Evolutionary conservation across 2,797 vertebrate genomes (phyloP).

Genomic region (Falco novaeseelandiae): DNA sequence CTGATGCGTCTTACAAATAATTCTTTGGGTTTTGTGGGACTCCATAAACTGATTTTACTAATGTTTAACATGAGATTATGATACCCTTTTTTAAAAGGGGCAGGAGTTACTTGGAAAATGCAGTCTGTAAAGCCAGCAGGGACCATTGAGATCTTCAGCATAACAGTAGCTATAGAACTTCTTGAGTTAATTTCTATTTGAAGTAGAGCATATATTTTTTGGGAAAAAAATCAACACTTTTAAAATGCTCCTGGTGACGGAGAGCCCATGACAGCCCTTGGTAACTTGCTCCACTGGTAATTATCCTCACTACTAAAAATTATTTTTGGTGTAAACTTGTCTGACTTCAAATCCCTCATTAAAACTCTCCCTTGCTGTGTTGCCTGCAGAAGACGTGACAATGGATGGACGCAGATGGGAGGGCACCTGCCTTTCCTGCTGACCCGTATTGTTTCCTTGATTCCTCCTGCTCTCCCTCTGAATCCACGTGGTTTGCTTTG

Average conservation of each 20-base stretch:
- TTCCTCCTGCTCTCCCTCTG: conserved; percentile 19
- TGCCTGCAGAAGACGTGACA: conserved; percentile 44
- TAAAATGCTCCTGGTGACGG: background rate
- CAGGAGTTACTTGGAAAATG: background rate
- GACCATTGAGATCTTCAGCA: background rate
- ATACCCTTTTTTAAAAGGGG: background rate
- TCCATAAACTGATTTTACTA: background rate
- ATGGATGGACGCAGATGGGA: background rate
- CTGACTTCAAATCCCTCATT: conserved; percentile 55
- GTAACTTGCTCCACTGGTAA: background rate
- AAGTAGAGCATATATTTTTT: background rate
- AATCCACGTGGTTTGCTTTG: conserved; percentile 56
- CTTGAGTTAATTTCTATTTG: background rate
- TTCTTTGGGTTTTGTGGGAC: background rate
- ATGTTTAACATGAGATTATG: background rate
- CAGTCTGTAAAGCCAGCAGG: background rate
- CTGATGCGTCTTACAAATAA: background rate
- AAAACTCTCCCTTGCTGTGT: conserved; percentile 66
- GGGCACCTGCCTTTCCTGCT: conserved; percentile 39
- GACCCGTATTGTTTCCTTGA: conserved; percentile 33
- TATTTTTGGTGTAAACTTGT: conserved; percentile 34
- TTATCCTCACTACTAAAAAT: conserved; percentile 21
- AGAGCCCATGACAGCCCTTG: background rate
- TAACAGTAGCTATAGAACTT: background rate
- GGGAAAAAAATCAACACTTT: background rate